Evolutionary conservation across 2,797 vertebrate genomes (phyloP).

Genomic region (Megaceryle alcyon): DNA sequence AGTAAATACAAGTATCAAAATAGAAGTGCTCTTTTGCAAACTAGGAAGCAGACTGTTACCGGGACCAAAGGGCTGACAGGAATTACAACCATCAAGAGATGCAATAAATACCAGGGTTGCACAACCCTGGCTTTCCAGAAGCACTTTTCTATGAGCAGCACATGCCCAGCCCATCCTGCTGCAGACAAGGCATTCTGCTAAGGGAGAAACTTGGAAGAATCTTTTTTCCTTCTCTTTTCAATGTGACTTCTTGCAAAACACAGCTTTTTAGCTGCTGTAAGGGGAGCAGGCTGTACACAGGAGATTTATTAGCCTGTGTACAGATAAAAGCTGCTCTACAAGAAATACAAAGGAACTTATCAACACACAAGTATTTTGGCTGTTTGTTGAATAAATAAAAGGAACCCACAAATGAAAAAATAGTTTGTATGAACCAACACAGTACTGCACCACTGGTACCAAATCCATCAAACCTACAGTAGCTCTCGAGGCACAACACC

Average conservation of each 20-base stretch:
- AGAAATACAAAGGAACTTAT: neutral
- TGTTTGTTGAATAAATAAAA: neutral
- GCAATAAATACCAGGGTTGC: neutral
- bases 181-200: neutral
- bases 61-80: neutral
- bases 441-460: fast-evolving
- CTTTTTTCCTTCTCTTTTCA: neutral
- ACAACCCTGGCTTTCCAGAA: conserved; percentile 23
- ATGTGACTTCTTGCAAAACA: neutral
- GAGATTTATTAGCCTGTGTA: fast-evolving
- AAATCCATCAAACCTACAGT: neutral
- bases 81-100: neutral
- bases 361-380: neutral
- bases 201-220: neutral
- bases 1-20: neutral
- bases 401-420: neutral
- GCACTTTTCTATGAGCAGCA: neutral
- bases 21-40: neutral
- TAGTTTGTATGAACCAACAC: neutral
- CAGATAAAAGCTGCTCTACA: neutral
- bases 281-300: neutral
- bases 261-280: no score
- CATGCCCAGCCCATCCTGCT: neutral
- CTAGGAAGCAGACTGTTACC: neutral
- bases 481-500: fast-evolving